Evolutionary conservation across 2,888 invertebrate genomes (phyloP), one percentile per base, ranked within the genome.

Genomic region (Volucella bombylans): DNA sequence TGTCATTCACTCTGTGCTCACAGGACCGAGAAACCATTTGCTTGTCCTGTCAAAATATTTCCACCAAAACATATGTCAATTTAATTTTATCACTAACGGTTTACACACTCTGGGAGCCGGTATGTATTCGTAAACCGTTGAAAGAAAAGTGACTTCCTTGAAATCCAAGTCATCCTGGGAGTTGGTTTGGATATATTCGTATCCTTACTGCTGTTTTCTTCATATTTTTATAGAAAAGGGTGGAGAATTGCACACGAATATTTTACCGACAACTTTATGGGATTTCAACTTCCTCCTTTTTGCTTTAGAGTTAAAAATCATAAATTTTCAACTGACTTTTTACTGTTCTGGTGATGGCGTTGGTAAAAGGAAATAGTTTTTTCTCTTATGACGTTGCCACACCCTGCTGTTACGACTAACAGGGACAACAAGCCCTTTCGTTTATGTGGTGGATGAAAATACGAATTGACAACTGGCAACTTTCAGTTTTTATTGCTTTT

Each of bases 401-500:
- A 11, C 10, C 52, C 41, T 23, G 52, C 52, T 18, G 39, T 31
- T 31, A 31, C 9, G 11, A 11, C 15, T 8, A 43, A 54, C n/a
- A 9, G 55, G 52, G 31, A 31, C 31, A 31, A 65, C 65, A 41
- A n/a, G 4, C 15, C 23, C 52, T n/a, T n/a, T 23, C 65, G 45
- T 31, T 31, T 31, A 31, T 31, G 31, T 31, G 11, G 49, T 31
- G 67, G 57, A 49, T 38, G 39, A 23, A 23, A 23, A 61, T 52
- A 61, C 39, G 50, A 61, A 71, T 61, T 62, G 72, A 72, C 72
- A 62, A 62, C 72, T 39, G 52, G 38, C 54, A 62, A 54, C 62
- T 72, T 72, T 72, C 41, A 39, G 62, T 72, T 72, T 72, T 72
- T 72, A 72, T 72, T 72, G 52, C 62, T 62, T 62, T 72, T 31